Percentiles rank a stretch among this genome's conserved stretches.
Evolutionary conservation across 2,888 invertebrate species (phyloP).

Genomic region (Cinara cedri): DNA sequence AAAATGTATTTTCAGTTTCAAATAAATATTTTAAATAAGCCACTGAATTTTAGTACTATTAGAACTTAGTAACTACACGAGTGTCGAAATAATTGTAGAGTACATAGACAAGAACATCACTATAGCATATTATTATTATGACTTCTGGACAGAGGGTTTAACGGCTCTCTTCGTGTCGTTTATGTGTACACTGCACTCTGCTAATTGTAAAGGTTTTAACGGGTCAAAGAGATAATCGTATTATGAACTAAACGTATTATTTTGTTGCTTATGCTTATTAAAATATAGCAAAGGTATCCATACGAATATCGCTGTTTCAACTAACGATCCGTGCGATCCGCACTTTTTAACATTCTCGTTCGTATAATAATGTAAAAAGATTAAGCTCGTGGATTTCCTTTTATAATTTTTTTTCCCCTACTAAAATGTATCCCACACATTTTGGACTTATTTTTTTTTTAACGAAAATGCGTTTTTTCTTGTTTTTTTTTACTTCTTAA

Average conservation of each 20-base stretch:
- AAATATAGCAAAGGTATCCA: conserved; percentile 7
- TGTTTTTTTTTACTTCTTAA: neutral
- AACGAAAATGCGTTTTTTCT: neutral
- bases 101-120: too few relatives aligned
- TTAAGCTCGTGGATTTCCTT: conserved; percentile 10
- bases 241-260: neutral
- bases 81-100: too few relatives aligned
- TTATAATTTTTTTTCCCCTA: neutral
- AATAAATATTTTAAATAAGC: too few relatives aligned
- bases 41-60: too few relatives aligned
- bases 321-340: conserved; percentile 33
- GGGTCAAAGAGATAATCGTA: neutral
- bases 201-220: neutral
- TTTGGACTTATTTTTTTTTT: conserved; percentile 17
- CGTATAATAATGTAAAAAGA: conserved; percentile 25
- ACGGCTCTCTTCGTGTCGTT: too few relatives aligned
- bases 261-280: neutral
- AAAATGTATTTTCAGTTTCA: too few relatives aligned
- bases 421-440: conserved; percentile 6
- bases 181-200: too few relatives aligned
- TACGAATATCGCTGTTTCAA: conserved; percentile 1
- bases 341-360: conserved; percentile 37
- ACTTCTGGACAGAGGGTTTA: too few relatives aligned
- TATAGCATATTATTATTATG: too few relatives aligned
- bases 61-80: too few relatives aligned